Base-by-base conservation (phyloP, 2,113 vertebrate genomes). In the Prionailurus bengalensis region DNA sequence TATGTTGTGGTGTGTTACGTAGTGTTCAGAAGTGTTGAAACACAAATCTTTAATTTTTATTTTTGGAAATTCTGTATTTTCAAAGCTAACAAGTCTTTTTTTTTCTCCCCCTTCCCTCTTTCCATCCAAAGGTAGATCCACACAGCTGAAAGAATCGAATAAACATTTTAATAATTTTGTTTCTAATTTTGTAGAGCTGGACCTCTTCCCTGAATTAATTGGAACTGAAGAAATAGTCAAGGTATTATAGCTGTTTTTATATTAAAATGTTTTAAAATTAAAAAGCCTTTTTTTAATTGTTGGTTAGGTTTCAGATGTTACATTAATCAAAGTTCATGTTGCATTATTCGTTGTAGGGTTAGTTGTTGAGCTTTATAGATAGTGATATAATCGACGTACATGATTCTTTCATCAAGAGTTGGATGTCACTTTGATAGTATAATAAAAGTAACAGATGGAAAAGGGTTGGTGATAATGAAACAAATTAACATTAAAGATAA, bases 171-270 rank as follows among this genome's bases (percentile, higher is more conserved):
- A 97, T 95, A 2, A 83, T 98, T 53, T 97, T 84, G 97, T 97
- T 98, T 98, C 98, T 98, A 97, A 96, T 98, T 99, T 99, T 98
- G 33, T 98, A 99, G 99, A 99, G 91, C 97, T 98, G 98, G 99
- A 98, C 84, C 98, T 98, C 61, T 98, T 99, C 97, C 98, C 98
- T 97, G 99, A 99, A 95, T 98, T 99, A 97, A 99, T 98, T 98
- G 99, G 98, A 98, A 98, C 99, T 96, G 99, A 98, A 99, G 99
- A 99, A 97, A 99, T 97, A 89, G 98, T 98, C 98, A 98, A 99
- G 99, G 99, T 99, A 99, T 96, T 91, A 63, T 45, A 82, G 4
- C 51, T 48, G 48, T 78, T 70, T 90, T 90, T 94, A 83, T 70
- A 76, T 96, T 89, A 33, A 96, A 97, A 96, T 55, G 48, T 97